phyloP scores from a whole-genome alignment of 2,797 vertebrate genomes.

The Trematomus bernacchii region DNA sequence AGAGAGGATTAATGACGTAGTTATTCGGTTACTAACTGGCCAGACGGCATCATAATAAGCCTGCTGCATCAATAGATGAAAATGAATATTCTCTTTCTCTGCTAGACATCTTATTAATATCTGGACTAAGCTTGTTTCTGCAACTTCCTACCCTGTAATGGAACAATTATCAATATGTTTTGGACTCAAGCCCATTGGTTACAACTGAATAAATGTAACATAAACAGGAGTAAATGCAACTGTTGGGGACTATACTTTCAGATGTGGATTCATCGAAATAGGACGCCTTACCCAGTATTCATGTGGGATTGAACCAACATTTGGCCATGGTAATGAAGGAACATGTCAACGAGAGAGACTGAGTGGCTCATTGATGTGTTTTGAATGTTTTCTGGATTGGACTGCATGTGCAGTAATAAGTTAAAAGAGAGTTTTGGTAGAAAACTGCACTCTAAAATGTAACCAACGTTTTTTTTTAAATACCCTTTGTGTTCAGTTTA shows the following conservation, averaged over 20 bases:
- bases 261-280: too few relatives aligned
- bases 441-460: too few relatives aligned
- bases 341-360: too few relatives aligned
- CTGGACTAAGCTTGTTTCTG: slow-evolving; percentile 23
- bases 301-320: too few relatives aligned
- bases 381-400: too few relatives aligned
- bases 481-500: too few relatives aligned
- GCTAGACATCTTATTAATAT: background rate
- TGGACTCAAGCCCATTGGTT: background rate
- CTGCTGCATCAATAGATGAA: background rate
- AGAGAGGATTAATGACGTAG: background rate
- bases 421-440: too few relatives aligned
- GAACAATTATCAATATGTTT: background rate
- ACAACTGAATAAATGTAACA: background rate
- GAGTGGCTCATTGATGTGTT: too few relatives aligned
- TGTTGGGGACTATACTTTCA: background rate
- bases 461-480: too few relatives aligned
- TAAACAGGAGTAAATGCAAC: background rate
- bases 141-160: background rate
- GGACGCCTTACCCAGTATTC: too few relatives aligned
- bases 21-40: background rate
- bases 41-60: slow-evolving; percentile 1
- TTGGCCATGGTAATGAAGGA: too few relatives aligned
- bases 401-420: too few relatives aligned
- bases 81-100: background rate